Percentiles rank a stretch among this genome's conserved stretches.
These are phyloP conservation scores for Scaptomyza montana DNA, from an alignment of 1,140 invertebrate genomes.

Conservation along the genomic window DNA sequence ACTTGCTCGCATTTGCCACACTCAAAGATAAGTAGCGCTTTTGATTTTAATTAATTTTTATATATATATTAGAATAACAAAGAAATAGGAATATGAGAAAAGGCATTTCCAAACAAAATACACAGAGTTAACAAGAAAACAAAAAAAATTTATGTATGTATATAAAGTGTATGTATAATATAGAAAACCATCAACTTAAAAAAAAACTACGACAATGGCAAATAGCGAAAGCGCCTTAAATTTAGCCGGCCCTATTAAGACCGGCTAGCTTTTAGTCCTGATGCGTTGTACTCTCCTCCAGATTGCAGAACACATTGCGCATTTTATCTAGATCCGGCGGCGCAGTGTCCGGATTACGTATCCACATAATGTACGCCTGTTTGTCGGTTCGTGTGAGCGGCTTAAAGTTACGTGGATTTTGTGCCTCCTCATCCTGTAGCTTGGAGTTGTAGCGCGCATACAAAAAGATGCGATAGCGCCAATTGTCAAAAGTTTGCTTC, in stretches of 20 bases:
- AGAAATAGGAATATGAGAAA: slow-evolving; percentile 39
- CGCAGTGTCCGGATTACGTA: slow-evolving; percentile 79
- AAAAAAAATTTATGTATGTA: slow-evolving; percentile 29
- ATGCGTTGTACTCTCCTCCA: slow-evolving; percentile 70
- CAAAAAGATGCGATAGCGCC: slow-evolving; percentile 79
- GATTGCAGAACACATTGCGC: slow-evolving; percentile 78
- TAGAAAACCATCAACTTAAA: slow-evolving; percentile 25
- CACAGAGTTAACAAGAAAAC: slow-evolving; percentile 58
- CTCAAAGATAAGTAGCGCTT: neutral
- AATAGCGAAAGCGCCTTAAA: slow-evolving; percentile 27
- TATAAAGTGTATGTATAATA: slow-evolving; percentile 4
- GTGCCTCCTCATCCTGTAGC: slow-evolving; percentile 73
- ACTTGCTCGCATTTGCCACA: no score
- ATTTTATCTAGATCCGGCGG: slow-evolving; percentile 79
- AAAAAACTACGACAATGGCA: slow-evolving; percentile 62
- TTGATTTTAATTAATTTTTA: slow-evolving; percentile 31
- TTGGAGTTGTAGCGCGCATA: slow-evolving; percentile 81
- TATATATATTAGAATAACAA: slow-evolving; percentile 67
- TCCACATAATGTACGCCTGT: slow-evolving; percentile 80
- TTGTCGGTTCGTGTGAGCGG: slow-evolving; percentile 80
- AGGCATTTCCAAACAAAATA: slow-evolving; percentile 57
- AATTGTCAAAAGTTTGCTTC: slow-evolving; percentile 82
- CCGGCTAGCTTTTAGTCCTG: slow-evolving; percentile 61
- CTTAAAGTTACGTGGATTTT: slow-evolving; percentile 79
- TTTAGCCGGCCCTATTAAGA: slow-evolving; percentile 15